phyloP scores from a whole-genome alignment of 2,888 invertebrate genomes.

The Cerastoderma edule region DNA sequence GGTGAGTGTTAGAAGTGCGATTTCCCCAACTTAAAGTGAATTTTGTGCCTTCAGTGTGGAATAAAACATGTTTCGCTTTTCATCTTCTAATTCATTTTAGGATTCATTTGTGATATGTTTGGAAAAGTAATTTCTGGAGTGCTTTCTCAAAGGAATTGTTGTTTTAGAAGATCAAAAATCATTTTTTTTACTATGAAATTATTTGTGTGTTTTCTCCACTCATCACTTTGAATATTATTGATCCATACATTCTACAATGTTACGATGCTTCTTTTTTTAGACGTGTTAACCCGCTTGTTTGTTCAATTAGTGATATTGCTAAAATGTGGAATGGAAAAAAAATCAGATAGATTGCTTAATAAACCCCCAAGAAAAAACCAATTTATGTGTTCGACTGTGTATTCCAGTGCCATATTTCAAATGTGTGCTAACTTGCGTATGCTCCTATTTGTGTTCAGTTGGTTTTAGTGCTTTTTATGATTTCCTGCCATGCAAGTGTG shows the following conservation, averaged over 20 bases:
- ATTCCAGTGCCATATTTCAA: constrained; percentile 8
- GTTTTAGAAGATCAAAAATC: no score
- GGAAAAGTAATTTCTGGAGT: no score
- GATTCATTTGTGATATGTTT: no score
- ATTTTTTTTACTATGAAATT: no score
- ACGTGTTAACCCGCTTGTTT: constrained; percentile 18
- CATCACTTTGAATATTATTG: neutral
- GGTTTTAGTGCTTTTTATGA: constrained; percentile 10
- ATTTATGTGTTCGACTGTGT: constrained; percentile 16
- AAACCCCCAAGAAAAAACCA: constrained; percentile 16
- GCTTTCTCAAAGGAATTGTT: no score
- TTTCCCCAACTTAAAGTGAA: no score
- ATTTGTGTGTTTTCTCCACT: constrained; percentile 1
- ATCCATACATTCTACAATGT: no score
- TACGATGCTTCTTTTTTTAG: constrained; percentile 15
- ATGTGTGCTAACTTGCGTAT: neutral
- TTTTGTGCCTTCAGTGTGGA: no score
- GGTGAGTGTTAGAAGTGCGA: neutral
- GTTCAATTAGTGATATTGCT: constrained; percentile 14
- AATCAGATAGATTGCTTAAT: constrained; percentile 23
- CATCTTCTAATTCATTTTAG: no score
- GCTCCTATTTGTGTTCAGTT: constrained; percentile 6
- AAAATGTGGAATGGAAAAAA: constrained; percentile 26
- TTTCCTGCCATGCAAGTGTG: constrained; percentile 8
- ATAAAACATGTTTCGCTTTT: no score